phyloP scores from a whole-genome alignment of 1,140 invertebrate genomes.

The Hylyphantes graminicola region DNA sequence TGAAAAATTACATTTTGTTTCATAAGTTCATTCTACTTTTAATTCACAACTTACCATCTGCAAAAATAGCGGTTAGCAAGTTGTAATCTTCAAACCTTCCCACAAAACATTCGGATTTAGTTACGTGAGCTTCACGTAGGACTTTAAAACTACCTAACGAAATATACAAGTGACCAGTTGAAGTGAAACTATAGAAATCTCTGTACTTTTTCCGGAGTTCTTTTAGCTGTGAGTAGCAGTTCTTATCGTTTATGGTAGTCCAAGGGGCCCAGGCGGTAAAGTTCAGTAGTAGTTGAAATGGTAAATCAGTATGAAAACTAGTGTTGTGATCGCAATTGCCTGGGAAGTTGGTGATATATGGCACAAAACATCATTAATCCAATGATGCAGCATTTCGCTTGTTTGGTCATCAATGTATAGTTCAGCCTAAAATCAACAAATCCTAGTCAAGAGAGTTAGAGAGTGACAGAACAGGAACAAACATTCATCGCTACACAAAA shows the following conservation, averaged over 20 bases:
- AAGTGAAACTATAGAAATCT: constrained; percentile 24
- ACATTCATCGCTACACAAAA: no score
- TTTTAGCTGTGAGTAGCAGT: not conserved
- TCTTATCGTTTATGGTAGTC: constrained; percentile 4
- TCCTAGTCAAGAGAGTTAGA: no score
- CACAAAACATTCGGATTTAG: constrained; percentile 28
- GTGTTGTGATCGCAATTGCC: not conserved
- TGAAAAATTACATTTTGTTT: not conserved
- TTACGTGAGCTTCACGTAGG: constrained; percentile 9
- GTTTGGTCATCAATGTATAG: no score
- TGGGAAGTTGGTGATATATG: not conserved
- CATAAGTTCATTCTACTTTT: not conserved
- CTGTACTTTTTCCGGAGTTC: constrained; percentile 19
- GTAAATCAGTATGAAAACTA: not conserved
- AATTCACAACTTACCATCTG: constrained; percentile 14
- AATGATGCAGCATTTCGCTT: no score
- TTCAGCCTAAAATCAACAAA: no score
- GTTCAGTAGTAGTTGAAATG: not conserved
- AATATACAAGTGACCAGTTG: not conserved
- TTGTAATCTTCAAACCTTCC: not conserved
- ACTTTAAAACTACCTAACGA: constrained; percentile 1
- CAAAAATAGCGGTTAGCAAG: not conserved
- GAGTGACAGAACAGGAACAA: no score
- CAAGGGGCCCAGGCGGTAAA: constrained; percentile 9
- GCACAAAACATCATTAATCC: no score